A percentile compares a stretch with the other conserved stretches of the same genome.
These are phyloP conservation scores for Drosophila hamatofila DNA, from an alignment of 2,888 invertebrate species.

Conservation along the genomic window DNA sequence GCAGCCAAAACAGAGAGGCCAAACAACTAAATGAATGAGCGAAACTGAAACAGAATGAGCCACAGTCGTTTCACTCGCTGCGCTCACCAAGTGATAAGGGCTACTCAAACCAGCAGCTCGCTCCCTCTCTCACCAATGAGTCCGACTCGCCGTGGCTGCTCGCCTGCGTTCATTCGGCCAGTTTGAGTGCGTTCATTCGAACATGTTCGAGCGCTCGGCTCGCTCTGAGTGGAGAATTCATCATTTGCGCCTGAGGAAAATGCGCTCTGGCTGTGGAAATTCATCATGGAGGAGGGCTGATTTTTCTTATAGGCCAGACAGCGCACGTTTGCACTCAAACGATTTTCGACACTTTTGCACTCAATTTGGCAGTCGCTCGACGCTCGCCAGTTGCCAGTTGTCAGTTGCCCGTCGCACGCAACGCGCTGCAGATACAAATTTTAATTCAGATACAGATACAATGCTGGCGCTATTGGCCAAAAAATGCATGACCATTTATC, in stretches of 20 bases:
- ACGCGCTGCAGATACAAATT: slow-evolving; percentile 42
- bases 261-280: slow-evolving; percentile 73
- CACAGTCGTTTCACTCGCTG: slow-evolving; percentile 22
- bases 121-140: slow-evolving; percentile 28
- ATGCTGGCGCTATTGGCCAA: neutral
- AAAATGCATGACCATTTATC: slow-evolving; percentile 6
- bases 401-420: slow-evolving; percentile 52
- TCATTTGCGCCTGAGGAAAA: slow-evolving; percentile 68
- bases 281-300: slow-evolving; percentile 83
- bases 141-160: slow-evolving; percentile 3
- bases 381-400: slow-evolving; percentile 29
- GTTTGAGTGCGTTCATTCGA: slow-evolving; percentile 57
- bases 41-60: slow-evolving; percentile 64
- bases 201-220: slow-evolving; percentile 60
- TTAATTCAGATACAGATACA: slow-evolving; percentile 17
- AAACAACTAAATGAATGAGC: slow-evolving; percentile 61
- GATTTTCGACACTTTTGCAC: slow-evolving; percentile 49
- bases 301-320: slow-evolving; percentile 82
- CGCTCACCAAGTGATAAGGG: slow-evolving; percentile 55
- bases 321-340: slow-evolving; percentile 60
- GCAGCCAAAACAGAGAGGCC: slow-evolving; percentile 73
- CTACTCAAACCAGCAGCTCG: slow-evolving; percentile 51
- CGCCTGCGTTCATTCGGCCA: slow-evolving; percentile 39
- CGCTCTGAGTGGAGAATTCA: slow-evolving; percentile 50
- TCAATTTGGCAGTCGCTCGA: slow-evolving; percentile 4